These are phyloP conservation scores for Apamea sordens DNA, from an alignment of 2,888 invertebrate genomes.

Conservation along the genomic window DNA sequence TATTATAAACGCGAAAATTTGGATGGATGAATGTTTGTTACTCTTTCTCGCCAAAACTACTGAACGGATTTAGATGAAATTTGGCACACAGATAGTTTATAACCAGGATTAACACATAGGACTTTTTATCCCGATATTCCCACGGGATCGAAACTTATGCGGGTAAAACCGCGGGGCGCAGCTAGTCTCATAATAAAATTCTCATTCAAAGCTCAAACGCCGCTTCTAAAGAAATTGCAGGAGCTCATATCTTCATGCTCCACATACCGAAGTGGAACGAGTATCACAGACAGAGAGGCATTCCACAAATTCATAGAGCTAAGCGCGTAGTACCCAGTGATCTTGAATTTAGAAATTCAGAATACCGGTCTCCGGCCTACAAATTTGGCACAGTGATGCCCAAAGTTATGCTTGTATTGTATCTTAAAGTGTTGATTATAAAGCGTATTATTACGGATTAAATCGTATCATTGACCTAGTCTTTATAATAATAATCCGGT, in stretches of 20 bases:
- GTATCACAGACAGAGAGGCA: slow-evolving; percentile 21
- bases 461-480: not conserved
- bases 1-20: no score
- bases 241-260: slow-evolving; percentile 18
- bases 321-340: slow-evolving; percentile 17
- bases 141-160: no score
- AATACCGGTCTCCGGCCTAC: slow-evolving; percentile 33
- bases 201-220: not conserved
- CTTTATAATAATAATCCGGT: not conserved
- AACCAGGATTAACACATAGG: no score
- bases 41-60: no score
- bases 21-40: no score
- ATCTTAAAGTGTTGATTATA: not conserved
- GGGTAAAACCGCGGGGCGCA: no score
- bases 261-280: slow-evolving; percentile 15
- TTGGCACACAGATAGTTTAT: no score
- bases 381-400: slow-evolving; percentile 12
- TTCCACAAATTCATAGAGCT: slow-evolving; percentile 32
- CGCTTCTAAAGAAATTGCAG: not conserved
- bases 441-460: not conserved
- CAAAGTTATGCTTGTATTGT: slow-evolving; percentile 17
- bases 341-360: slow-evolving; percentile 55
- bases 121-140: no score
- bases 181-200: not conserved
- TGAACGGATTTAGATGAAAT: no score